Base-by-base conservation (phyloP, 2,888 invertebrate species). In the Platycheirus rosarum region DNA sequence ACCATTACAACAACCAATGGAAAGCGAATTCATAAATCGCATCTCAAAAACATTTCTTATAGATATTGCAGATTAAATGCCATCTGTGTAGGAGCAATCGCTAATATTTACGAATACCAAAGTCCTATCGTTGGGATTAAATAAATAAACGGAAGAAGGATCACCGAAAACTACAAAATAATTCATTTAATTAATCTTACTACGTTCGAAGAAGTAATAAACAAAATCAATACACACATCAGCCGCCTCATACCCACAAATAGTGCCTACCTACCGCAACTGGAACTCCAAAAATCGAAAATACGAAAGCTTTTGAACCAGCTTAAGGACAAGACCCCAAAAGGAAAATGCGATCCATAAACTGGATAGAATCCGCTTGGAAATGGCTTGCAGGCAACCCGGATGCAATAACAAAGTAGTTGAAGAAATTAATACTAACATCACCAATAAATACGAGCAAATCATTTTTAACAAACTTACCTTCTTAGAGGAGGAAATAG, bases 101-200 rank as follows among this genome's bases (percentile, higher is more conserved):
- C 11, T 32, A 32, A 32, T 32, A 42, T 14, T 16, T 42, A 42
- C 42, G 42, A 32, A 11, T 42, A 16, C n/a, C n/a, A n/a, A n/a
- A n/a, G n/a, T n/a, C n/a, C n/a, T n/a, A n/a, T n/a, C n/a, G n/a
- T n/a, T n/a, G 42, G 16, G 16, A 42, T 42, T 14, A 23, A 60
- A 44, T n/a, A 60, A 29, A 29, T 26, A 42, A 48, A 35, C 13
- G 63, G 48, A 14, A 48, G 37, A 63, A 48, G 48, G 18, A 63
- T 44, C 14, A 23, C 16, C 23, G 63, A 48, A 37, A 37, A 23
- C 48, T 63, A 48, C 35, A 63, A 63, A 40, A 66, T 66, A 6
- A 40, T 66, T 18, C 65, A 66, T 23, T 2, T 48, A 35, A 60
- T 60, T 46, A 73, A 65, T 29, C 46, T 60, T n/a, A 53, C 60